Evolutionary conservation across 2,797 vertebrate genomes (phyloP).

Genomic region (Bovichtus diacanthus): DNA sequence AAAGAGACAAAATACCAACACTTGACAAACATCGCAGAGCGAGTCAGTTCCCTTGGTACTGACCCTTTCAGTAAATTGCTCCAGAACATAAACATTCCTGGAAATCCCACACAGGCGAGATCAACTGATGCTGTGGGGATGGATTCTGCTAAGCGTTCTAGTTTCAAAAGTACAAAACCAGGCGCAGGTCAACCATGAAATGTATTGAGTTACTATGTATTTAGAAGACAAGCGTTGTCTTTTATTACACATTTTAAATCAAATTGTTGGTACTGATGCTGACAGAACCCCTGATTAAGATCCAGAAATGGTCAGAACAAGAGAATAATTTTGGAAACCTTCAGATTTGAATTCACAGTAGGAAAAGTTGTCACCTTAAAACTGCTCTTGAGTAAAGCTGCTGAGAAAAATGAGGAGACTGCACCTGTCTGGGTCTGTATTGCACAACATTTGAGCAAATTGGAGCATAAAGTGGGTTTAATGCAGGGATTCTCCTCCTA

Average conservation of each 20-base stretch:
- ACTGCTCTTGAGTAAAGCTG: conserved; percentile 22
- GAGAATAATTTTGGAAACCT: background rate
- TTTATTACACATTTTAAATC: background rate
- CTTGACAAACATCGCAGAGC: conserved; percentile 6
- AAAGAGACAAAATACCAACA: background rate
- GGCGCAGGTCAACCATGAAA: background rate
- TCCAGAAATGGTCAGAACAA: background rate
- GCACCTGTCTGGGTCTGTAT: conserved; percentile 50
- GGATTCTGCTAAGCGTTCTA: background rate
- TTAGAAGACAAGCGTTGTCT: conserved; percentile 5
- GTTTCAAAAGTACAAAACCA: background rate
- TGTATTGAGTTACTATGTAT: background rate
- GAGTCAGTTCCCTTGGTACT: conserved; percentile 25
- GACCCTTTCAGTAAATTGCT: conserved; percentile 33
- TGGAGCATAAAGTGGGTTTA: conserved; percentile 65
- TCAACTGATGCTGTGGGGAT: background rate
- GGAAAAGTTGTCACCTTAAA: conserved; percentile 12
- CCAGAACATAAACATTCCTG: conserved; percentile 27
- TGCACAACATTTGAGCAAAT: conserved; percentile 58
- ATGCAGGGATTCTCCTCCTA: conserved; percentile 39
- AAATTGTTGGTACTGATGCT: background rate
- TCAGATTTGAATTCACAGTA: background rate
- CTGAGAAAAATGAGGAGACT: conserved; percentile 44
- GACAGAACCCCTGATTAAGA: background rate
- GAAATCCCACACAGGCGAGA: conserved; percentile 34